Percentiles rank a stretch among this genome's conserved stretches.
Evolutionary conservation across 2,797 vertebrate species (phyloP).

Genomic region (Australoheros facetus): DNA sequence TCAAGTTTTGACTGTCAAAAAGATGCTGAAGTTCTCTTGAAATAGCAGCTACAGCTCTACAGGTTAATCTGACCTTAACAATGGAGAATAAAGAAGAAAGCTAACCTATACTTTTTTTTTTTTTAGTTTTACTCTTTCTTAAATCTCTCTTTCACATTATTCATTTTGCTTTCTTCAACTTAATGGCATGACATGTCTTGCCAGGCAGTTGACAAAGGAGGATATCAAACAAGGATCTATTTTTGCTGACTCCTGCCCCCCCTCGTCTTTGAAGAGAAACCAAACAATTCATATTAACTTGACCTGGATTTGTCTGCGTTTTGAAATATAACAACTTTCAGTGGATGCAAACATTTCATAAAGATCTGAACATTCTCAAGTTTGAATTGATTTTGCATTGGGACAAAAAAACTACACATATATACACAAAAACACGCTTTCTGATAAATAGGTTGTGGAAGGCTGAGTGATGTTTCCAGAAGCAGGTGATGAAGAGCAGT

Average conservation of each 20-base stretch:
- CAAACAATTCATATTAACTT: neutral
- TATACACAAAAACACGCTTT: neutral
- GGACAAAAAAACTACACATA: neutral
- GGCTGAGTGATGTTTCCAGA: neutral
- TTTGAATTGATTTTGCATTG: neutral
- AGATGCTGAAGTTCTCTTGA: too few species aligned
- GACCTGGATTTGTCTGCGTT: neutral
- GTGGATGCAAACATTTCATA: neutral
- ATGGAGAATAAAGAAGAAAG: too few species aligned
- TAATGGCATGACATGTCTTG: neutral
- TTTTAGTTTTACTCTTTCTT: too few species aligned
- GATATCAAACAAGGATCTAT: neutral
- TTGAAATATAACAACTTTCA: neutral
- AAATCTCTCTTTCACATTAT: neutral
- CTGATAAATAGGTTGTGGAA: neutral
- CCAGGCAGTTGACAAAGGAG: neutral
- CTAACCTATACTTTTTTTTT: too few species aligned
- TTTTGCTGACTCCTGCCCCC: neutral
- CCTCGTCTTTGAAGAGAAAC: neutral
- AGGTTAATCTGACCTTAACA: too few species aligned
- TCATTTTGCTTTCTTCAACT: neutral
- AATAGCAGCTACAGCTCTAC: too few species aligned
- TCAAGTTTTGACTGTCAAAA: too few species aligned
- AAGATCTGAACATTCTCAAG: neutral
- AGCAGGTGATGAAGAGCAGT: conserved; percentile 58